These are phyloP conservation scores for Chaetoderma sp. DNA, from an alignment of 2,888 invertebrate genomes.

Conservation along the genomic window DNA sequence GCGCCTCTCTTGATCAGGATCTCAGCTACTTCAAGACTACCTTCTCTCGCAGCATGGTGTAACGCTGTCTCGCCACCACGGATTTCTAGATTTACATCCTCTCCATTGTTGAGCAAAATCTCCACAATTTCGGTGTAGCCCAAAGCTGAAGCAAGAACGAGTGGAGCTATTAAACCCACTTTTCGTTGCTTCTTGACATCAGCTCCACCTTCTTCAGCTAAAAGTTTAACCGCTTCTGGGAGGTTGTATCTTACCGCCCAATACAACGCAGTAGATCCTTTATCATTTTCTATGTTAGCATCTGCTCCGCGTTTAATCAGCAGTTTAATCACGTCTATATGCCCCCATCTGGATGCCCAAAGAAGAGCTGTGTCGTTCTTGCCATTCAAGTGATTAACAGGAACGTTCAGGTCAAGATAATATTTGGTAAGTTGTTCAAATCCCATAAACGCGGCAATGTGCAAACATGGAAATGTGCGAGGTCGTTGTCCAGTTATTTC, in stretches of 20 bases:
- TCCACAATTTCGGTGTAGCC: slow-evolving; percentile 52
- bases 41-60: slow-evolving; percentile 67
- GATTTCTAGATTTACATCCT: slow-evolving; percentile 55
- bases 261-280: slow-evolving; percentile 65
- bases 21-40: slow-evolving; percentile 54
- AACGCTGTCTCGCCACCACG: slow-evolving; percentile 63
- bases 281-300: slow-evolving; percentile 58
- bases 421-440: slow-evolving; percentile 40
- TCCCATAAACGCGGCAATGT: slow-evolving; percentile 54
- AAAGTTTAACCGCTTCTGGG: slow-evolving; percentile 47
- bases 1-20: slow-evolving; percentile 58
- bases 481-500: slow-evolving; percentile 63
- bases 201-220: slow-evolving; percentile 53
- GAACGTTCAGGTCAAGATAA: slow-evolving; percentile 35
- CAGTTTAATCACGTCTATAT: slow-evolving; percentile 43
- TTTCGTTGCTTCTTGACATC: slow-evolving; percentile 56
- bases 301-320: slow-evolving; percentile 48
- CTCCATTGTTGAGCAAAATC: slow-evolving; percentile 49
- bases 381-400: slow-evolving; percentile 50
- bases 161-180: slow-evolving; percentile 62
- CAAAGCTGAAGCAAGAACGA: slow-evolving; percentile 62
- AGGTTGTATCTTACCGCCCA: slow-evolving; percentile 66
- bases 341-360: slow-evolving; percentile 64
- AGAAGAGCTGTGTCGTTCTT: slow-evolving; percentile 65
- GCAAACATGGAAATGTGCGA: slow-evolving; percentile 53